Evolutionary conservation across 2,797 vertebrate genomes (phyloP).

Genomic region (Hybognathus amarus): DNA sequence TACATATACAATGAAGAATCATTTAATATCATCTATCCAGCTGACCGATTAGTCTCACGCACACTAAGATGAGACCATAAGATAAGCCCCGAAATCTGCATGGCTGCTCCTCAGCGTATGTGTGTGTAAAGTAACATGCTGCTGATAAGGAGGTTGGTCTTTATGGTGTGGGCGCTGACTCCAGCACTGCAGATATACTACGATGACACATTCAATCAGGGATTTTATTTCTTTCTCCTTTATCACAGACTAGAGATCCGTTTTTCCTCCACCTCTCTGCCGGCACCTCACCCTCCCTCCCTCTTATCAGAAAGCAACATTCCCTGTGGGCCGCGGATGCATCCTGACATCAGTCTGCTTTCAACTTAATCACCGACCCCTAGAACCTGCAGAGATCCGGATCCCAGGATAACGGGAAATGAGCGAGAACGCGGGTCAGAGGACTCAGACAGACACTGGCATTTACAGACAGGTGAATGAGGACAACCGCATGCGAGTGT

Average conservation of each 20-base stretch:
- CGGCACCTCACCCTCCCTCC: constrained; percentile 59
- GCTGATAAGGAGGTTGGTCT: constrained; percentile 51
- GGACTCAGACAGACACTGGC: constrained; percentile 28
- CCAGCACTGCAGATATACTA: constrained; percentile 61
- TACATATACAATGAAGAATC: constrained; percentile 22
- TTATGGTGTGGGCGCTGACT: constrained; percentile 51
- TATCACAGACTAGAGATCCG: constrained; percentile 37
- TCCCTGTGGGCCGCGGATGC: constrained; percentile 28
- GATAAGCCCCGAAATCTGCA: constrained; percentile 45
- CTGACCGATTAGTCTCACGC: constrained; percentile 33
- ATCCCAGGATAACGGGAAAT: neutral
- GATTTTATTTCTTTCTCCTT: constrained; percentile 47
- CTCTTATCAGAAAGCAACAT: constrained; percentile 53
- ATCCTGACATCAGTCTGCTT: constrained; percentile 47
- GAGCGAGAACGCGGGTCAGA: neutral
- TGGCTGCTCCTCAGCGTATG: constrained; percentile 31
- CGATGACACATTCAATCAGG: constrained; percentile 65
- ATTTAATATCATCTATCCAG: constrained; percentile 23
- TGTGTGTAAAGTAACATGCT: constrained; percentile 55
- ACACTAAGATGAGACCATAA: constrained; percentile 28
- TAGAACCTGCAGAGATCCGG: constrained; percentile 18
- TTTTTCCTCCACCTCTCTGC: constrained; percentile 31
- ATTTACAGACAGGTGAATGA: constrained; percentile 20
- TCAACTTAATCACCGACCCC: constrained; percentile 44
- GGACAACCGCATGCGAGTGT: neutral